phyloP scores from a whole-genome alignment of 2,113 vertebrate species.

The Nanorana parkeri region DNA sequence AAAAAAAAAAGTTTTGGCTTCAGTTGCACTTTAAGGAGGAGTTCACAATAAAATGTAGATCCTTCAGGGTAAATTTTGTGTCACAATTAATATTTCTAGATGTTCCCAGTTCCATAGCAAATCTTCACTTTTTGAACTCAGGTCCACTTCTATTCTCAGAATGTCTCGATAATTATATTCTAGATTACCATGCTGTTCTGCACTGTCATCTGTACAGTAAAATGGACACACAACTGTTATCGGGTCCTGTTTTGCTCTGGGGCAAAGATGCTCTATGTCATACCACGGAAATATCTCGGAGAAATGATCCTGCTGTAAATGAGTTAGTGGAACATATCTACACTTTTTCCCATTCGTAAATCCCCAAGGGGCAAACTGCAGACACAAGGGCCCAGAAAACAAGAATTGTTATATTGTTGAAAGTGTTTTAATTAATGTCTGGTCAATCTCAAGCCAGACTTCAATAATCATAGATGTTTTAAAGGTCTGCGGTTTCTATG shows the following conservation, averaged over 20 bases:
- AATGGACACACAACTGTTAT: slow-evolving; percentile 12
- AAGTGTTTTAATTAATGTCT: slow-evolving; percentile 43
- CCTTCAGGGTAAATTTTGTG: too few species aligned
- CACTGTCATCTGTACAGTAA: neutral
- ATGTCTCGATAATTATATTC: neutral
- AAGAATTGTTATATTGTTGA: slow-evolving; percentile 13
- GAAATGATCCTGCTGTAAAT: slow-evolving; percentile 34
- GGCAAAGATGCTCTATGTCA: neutral
- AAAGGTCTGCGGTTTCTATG: too few species aligned
- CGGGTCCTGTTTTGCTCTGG: slow-evolving; percentile 7
- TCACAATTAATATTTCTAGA: too few species aligned
- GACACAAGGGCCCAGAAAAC: neutral
- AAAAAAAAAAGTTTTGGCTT: too few species aligned
- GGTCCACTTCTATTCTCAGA: too few species aligned
- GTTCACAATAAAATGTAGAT: too few species aligned
- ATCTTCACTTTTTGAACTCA: too few species aligned
- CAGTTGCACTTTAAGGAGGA: too few species aligned
- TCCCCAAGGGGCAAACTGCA: neutral
- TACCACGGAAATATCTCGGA: slow-evolving; percentile 20
- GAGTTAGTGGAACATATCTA: slow-evolving; percentile 15
- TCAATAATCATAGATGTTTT: too few species aligned
- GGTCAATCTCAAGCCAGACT: neutral
- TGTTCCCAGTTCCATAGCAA: too few species aligned
- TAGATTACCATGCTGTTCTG: neutral
- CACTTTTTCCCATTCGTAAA: slow-evolving; percentile 17